Conservation (phyloP, 2,888 invertebrate species). For the Epinotia ramella region DNA sequence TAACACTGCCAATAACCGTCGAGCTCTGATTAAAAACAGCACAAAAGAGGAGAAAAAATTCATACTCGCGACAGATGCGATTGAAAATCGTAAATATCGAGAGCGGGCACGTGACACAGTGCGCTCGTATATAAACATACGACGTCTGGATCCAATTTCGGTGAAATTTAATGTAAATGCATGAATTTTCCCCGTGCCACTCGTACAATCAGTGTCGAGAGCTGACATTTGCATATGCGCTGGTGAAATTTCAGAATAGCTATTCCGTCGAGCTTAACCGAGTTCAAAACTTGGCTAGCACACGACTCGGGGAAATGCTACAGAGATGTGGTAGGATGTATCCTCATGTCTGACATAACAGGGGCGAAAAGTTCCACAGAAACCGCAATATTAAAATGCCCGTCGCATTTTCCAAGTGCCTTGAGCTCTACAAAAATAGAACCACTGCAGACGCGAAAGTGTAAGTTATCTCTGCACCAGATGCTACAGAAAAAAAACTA, state of each 20-base stretch:
- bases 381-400: slow-evolving; percentile 64
- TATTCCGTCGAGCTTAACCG: slow-evolving; percentile 78
- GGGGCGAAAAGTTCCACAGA: slow-evolving; percentile 58
- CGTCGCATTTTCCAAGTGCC: slow-evolving; percentile 58
- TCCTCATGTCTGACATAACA: slow-evolving; percentile 67
- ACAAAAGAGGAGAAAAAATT: slow-evolving; percentile 57
- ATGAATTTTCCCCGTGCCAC: slow-evolving; percentile 82
- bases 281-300: slow-evolving; percentile 79
- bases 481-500: slow-evolving; percentile 61
- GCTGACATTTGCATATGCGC: slow-evolving; percentile 84
- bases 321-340: slow-evolving; percentile 66
- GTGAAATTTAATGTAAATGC: slow-evolving; percentile 84
- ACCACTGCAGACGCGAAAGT: slow-evolving; percentile 56
- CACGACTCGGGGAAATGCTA: slow-evolving; percentile 70
- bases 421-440: slow-evolving; percentile 59
- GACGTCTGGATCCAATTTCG: slow-evolving; percentile 78
- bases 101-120: slow-evolving; percentile 71
- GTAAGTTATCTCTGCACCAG: slow-evolving; percentile 68
- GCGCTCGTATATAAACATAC: slow-evolving; percentile 75
- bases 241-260: slow-evolving; percentile 82
- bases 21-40: slow-evolving; percentile 67
- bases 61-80: slow-evolving; percentile 67
- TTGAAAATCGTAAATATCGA: slow-evolving; percentile 81
- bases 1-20: slow-evolving; percentile 59
- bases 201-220: slow-evolving; percentile 85